Percentiles rank a stretch among this genome's conserved stretches.
These are phyloP conservation scores for Drosophila cognata DNA, from an alignment of 2,888 invertebrate genomes.

Conservation along the genomic window DNA sequence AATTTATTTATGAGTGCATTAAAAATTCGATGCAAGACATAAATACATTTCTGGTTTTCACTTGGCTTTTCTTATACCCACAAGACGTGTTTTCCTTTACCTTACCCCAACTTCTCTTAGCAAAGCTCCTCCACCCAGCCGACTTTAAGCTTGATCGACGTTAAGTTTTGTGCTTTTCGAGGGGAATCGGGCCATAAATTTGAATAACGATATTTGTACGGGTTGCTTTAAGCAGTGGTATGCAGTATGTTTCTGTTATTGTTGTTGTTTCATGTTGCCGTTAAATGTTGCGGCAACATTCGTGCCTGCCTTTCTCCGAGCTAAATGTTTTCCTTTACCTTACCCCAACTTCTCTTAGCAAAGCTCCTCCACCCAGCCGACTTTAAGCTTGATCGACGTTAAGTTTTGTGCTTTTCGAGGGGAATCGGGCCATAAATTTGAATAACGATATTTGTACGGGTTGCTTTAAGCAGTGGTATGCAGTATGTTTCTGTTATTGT, in stretches of 20 bases:
- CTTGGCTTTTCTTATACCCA: slow-evolving; percentile 52
- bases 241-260: slow-evolving; percentile 11
- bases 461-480: slow-evolving; percentile 1
- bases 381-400: slow-evolving; percentile 58
- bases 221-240: slow-evolving; percentile 1
- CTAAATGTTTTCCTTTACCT: slow-evolving; percentile 22
- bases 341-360: background rate
- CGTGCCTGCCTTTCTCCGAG: too few relatives aligned
- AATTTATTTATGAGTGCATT: slow-evolving; percentile 15
- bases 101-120: background rate
- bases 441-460: slow-evolving; percentile 50
- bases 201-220: slow-evolving; percentile 51
- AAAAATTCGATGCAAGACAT: background rate
- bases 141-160: slow-evolving; percentile 56
- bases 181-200: slow-evolving; percentile 58
- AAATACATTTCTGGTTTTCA: slow-evolving; percentile 25
- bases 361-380: background rate
- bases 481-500: slow-evolving; percentile 11
- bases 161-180: slow-evolving; percentile 39
- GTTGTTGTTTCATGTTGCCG: too few relatives aligned
- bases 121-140: background rate
- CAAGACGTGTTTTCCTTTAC: slow-evolving; percentile 27
- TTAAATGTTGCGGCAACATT: too few relatives aligned
- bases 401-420: slow-evolving; percentile 41
- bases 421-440: slow-evolving; percentile 56